Evolutionary conservation across 2,888 invertebrate genomes (phyloP), one percentile per base, ranked within the genome.

Genomic region (Xylophagus ater): DNA sequence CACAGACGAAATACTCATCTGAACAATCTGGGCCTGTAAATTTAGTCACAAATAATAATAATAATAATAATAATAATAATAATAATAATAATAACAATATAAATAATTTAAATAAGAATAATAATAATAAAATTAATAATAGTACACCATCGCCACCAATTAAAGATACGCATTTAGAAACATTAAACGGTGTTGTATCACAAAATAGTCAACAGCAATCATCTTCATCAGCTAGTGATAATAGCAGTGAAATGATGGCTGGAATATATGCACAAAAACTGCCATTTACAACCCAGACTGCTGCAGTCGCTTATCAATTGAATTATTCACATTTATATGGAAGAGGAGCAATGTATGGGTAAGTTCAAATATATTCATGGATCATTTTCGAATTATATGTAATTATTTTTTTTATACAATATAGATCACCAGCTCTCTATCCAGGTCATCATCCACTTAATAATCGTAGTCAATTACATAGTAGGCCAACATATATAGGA

Each of bases 1-100:
- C 44, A 18, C 35, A 43, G 17, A 36, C 42, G 15, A 45, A 47
- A 44, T 47, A 46, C 42, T 47, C 46, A 40, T 35, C 41, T 34
- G 50, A 50, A 39, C 55, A 56, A 44, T 46, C 50, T 37, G 52
- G 51, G 18, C 53, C 57, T 31, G 55, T 57, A 18, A 57, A 57
- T 46, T 49, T 57, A 44, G 57, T 48, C 44, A 55, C 53, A 41
- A 49, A 43, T 21, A 50, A 51, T 37, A 50, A 48, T 26, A 43
- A 29, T 7, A 48, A 46, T 9, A 40, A 34, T 30, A 44, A 25
- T 21, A 40, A 34, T 13, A 45, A 18, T 19, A 41, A 34, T 33
- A 32, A 40, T 13, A 38, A n/a, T 12, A 36, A 18, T 20, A 17
- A n/a, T 24, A 30, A 34, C 9, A 39, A 9, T n/a, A 38, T 18